Conservation (phyloP, 2,113 vertebrate genomes). For the Pelmatolapia mariae region DNA sequence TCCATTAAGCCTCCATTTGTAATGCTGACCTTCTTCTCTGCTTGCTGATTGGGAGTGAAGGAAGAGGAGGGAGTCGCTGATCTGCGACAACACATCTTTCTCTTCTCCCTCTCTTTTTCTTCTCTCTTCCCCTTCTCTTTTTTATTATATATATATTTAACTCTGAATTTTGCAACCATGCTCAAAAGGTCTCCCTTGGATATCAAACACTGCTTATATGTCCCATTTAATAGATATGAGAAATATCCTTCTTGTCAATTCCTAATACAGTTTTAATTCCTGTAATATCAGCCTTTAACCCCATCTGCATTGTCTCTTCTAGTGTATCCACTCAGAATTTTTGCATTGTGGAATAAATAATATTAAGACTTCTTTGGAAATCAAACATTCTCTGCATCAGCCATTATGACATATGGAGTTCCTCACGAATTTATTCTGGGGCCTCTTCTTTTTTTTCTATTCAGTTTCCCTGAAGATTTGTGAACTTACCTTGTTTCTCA, state of each 20-base stretch:
- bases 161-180: not conserved
- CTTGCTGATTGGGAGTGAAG: not conserved
- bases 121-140: not conserved
- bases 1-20: conserved; percentile 40
- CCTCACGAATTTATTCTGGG: accelerated
- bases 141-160: not conserved
- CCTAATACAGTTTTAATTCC: not conserved
- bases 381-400: not conserved
- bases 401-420: not conserved
- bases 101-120: not conserved
- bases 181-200: not conserved
- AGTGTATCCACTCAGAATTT: not conserved
- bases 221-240: not conserved
- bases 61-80: not conserved
- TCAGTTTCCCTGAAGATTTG: too few species aligned
- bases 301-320: not conserved
- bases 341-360: not conserved
- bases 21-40: not conserved
- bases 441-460: not conserved
- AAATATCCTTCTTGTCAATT: not conserved
- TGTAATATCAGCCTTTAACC: not conserved
- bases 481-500: too few species aligned
- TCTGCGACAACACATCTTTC: conserved; percentile 5
- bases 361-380: not conserved
- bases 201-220: not conserved